A percentile compares a stretch with the other conserved stretches of the same genome.
Evolutionary conservation across 92 coral and sea anemone genomes (phyloP).

Genomic region (Phenganax stokvisi): DNA sequence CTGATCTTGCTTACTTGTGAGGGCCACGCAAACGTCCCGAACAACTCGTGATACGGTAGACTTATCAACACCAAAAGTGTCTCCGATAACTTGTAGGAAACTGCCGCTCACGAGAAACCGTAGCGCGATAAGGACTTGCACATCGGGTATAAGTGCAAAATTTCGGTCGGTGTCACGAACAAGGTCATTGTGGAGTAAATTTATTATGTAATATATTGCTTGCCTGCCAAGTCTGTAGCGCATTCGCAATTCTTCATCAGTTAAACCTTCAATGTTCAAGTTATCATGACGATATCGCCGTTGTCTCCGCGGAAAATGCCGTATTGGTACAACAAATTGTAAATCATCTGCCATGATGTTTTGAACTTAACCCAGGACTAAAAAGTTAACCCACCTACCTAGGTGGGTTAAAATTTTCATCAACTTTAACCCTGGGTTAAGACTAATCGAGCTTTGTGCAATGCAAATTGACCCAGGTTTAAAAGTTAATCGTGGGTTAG

Average conservation of each 20-base stretch:
- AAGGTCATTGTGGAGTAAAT: not conserved
- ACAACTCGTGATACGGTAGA: slow-evolving; percentile 19
- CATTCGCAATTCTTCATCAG: slow-evolving; percentile 16
- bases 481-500: too few species aligned
- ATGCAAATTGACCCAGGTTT: too few species aligned
- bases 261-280: slow-evolving; percentile 6
- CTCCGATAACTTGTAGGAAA: slow-evolving; percentile 1
- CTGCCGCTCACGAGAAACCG: slow-evolving; percentile 15
- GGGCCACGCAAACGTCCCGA: slow-evolving; percentile 18
- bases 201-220: not conserved
- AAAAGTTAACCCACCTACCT: slow-evolving; percentile 23
- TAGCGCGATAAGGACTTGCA: slow-evolving; percentile 13
- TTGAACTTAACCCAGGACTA: slow-evolving; percentile 5
- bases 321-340: not conserved
- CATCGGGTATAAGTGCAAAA: slow-evolving; percentile 10
- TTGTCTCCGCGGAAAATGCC: slow-evolving; percentile 3
- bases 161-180: slow-evolving; percentile 16
- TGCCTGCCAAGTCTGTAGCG: slow-evolving; percentile 16
- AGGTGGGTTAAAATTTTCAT: slow-evolving; percentile 16
- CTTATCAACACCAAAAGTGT: slow-evolving; percentile 19
- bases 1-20: not conserved
- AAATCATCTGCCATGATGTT: slow-evolving; percentile 1
- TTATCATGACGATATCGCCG: slow-evolving; percentile 12
- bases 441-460: not conserved
- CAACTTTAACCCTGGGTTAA: not conserved